These are phyloP conservation scores for Haplochromis vanheusdeni DNA, from an alignment of 2,113 vertebrate species.

Conservation along the genomic window DNA sequence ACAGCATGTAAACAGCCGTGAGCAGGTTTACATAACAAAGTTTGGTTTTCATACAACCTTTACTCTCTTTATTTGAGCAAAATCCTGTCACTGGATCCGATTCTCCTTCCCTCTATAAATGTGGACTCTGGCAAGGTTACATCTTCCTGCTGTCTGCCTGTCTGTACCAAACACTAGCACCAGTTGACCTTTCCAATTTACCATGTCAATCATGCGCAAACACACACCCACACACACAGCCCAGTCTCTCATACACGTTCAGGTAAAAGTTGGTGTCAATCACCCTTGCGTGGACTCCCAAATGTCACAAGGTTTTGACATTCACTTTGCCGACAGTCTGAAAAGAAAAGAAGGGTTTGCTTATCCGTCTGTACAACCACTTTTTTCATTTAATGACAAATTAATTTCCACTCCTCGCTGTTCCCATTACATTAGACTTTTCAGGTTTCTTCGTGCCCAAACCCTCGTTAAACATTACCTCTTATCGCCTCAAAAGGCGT, in stretches of 20 bases:
- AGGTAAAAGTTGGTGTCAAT: slow-evolving; percentile 48
- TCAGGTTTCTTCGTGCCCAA: not conserved
- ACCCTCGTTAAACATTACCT: not conserved
- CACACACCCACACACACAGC: not conserved
- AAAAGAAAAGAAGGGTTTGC: not conserved
- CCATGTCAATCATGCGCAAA: slow-evolving; percentile 48
- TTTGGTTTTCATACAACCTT: not conserved
- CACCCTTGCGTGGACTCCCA: slow-evolving; percentile 30
- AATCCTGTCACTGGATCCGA: not conserved
- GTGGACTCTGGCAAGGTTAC: slow-evolving; percentile 24
- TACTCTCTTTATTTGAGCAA: not conserved
- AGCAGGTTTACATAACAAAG: not conserved
- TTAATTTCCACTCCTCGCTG: not conserved
- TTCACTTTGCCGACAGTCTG: slow-evolving; percentile 8
- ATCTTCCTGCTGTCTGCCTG: slow-evolving; percentile 24
- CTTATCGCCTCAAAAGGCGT: not conserved
- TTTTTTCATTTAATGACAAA: not conserved
- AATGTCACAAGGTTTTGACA: slow-evolving; percentile 47
- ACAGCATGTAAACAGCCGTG: not conserved
- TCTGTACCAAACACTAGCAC: slow-evolving; percentile 47
- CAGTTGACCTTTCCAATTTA: slow-evolving; percentile 68
- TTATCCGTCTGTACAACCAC: not conserved
- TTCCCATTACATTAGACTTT: not conserved
- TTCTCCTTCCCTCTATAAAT: not conserved
- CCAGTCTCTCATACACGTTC: not conserved